Percentiles rank a stretch among this genome's conserved stretches.
Evolutionary conservation across 92 coral and sea anemone species (phyloP).

Genomic region (Zoanthus sociatus): DNA sequence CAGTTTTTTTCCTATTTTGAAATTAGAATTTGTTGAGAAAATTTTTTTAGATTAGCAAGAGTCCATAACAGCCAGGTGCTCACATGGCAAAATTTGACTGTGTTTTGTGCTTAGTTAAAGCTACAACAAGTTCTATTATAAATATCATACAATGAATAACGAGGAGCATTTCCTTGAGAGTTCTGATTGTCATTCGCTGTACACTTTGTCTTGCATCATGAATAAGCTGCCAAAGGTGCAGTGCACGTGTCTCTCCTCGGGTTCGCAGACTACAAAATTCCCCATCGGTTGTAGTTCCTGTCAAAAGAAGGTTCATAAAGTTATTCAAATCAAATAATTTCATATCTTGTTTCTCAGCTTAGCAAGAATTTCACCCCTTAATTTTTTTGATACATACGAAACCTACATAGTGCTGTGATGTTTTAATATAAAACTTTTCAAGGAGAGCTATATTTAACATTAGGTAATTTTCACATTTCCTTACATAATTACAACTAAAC

Average conservation of each 20-base stretch:
- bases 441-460: neutral
- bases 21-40: neutral
- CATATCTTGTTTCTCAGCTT: neutral
- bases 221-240: constrained; percentile 72
- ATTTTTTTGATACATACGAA: neutral
- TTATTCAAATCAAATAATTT: no score
- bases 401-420: neutral
- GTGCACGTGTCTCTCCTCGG: constrained; percentile 65
- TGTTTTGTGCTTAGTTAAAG: neutral
- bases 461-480: neutral
- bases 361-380: neutral
- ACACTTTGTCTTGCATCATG: constrained; percentile 78
- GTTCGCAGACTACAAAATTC: constrained; percentile 76
- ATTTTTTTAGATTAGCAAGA: no score
- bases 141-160: constrained; percentile 58
- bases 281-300: constrained; percentile 78
- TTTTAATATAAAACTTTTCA: neutral
- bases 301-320: neutral
- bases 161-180: constrained; percentile 48
- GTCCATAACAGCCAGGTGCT: no score
- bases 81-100: neutral
- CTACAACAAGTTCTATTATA: neutral
- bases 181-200: constrained; percentile 48
- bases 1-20: no score
- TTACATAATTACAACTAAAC: neutral